phyloP scores from a whole-genome alignment of 30 jellyfish, hydroid and myxozoan genomes.

The Turritopsis rubra region DNA sequence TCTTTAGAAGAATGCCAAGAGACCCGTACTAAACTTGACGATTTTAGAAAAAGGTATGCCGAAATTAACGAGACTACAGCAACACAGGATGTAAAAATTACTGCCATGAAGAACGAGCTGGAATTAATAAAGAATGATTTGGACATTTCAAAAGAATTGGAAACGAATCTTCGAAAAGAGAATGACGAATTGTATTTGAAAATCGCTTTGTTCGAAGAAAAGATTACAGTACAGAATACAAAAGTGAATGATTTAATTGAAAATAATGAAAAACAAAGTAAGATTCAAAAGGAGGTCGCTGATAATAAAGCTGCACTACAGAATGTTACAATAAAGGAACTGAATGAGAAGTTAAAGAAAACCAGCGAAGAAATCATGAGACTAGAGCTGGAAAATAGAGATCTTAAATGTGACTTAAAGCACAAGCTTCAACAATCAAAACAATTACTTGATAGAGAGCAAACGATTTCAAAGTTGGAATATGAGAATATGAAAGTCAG shows the following conservation, averaged over 20 bases:
- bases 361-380: conserved; percentile 5
- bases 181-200: not conserved
- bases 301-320: not conserved
- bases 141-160: not conserved
- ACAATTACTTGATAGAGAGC: not conserved
- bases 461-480: not conserved
- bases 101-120: not conserved
- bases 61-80: not conserved
- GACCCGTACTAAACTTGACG: not conserved
- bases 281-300: not conserved
- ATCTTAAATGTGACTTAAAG: not conserved
- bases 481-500: not conserved
- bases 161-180: not conserved
- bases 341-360: not conserved
- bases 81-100: not conserved
- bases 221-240: not conserved
- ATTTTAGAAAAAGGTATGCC: not conserved
- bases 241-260: not conserved
- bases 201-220: not conserved
- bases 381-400: not conserved
- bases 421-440: not conserved
- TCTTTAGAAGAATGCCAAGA: not conserved
- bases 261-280: not conserved
- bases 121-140: not conserved
- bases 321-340: not conserved